Evolutionary conservation across 2,797 vertebrate species (phyloP).

Genomic region (Halcyon chelicuti): DNA sequence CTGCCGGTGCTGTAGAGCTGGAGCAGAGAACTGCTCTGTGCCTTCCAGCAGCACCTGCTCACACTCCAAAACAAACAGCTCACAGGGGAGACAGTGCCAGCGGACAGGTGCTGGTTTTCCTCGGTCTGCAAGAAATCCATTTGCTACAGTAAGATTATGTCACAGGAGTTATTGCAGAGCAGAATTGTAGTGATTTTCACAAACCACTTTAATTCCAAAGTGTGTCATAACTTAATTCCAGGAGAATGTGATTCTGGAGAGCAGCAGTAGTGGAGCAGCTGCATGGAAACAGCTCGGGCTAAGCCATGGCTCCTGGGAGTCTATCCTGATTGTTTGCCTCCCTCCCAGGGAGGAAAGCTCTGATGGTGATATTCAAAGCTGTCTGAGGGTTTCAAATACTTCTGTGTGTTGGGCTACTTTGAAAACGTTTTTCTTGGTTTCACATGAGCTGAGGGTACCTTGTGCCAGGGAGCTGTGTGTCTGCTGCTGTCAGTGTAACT

Average conservation of each 20-base stretch:
- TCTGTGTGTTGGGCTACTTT: not conserved
- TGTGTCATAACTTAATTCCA: constrained; percentile 21
- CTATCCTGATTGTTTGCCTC: not conserved
- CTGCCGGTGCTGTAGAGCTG: not conserved
- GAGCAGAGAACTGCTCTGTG: not conserved
- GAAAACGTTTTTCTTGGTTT: not conserved
- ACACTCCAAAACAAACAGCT: not conserved
- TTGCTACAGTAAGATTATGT: not conserved
- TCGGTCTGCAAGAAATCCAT: constrained; percentile 21
- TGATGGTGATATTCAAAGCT: not conserved
- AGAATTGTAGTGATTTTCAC: not conserved
- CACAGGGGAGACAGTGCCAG: not conserved
- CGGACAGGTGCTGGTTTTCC: not conserved
- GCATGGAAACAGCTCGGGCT: not conserved
- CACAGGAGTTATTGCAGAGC: not conserved
- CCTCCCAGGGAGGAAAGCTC: not conserved
- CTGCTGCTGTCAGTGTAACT: not conserved
- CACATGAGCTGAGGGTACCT: rapidly evolving
- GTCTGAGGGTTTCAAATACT: not conserved
- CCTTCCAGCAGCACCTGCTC: not conserved
- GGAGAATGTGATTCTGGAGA: not conserved
- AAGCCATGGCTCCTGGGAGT: not conserved
- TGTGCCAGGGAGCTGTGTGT: not conserved
- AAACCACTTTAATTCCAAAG: constrained; percentile 6
- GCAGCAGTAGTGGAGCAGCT: not conserved